A percentile compares a stretch with the other conserved stretches of the same genome.
phyloP scores from a whole-genome alignment of 2,797 vertebrate species.

The Protosalanx chinensis region DNA sequence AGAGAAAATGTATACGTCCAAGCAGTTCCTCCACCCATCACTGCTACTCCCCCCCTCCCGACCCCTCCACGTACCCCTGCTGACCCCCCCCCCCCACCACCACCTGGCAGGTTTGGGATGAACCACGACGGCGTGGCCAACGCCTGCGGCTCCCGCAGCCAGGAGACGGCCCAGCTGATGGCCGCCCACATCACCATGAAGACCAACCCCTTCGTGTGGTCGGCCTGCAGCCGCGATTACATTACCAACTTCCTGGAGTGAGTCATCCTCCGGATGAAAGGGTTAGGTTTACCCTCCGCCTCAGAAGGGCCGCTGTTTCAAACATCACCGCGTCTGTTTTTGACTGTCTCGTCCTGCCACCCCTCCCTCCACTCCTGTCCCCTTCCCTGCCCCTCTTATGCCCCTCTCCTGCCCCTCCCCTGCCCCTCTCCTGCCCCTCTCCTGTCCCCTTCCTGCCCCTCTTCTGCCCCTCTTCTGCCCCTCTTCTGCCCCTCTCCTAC shows the following conservation, averaged over 20 bases:
- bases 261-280: constrained; percentile 54
- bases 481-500: too few species aligned
- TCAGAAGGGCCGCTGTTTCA: neutral
- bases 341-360: neutral
- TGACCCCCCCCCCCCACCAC: neutral
- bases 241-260: constrained; percentile 99
- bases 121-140: constrained; percentile 97
- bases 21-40: too few species aligned
- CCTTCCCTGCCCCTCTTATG: too few species aligned
- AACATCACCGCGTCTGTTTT: neutral
- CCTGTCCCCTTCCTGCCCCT: neutral
- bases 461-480: too few species aligned
- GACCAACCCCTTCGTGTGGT: constrained; percentile 98
- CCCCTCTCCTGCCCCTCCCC: too few species aligned
- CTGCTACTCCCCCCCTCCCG: neutral
- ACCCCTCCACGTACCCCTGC: neutral
- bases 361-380: too few species aligned
- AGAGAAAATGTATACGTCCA: neutral
- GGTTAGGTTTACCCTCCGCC: constrained; percentile 9
- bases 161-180: constrained; percentile 97
- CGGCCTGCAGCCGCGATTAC: constrained; percentile 94
- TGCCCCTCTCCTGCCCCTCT: too few species aligned
- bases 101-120: constrained; percentile 88
- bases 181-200: constrained; percentile 99
- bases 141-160: constrained; percentile 87